Evolutionary conservation across 2,888 invertebrate genomes (phyloP), one percentile per base, ranked within the genome.

Genomic region (Latrodectus hesperus): DNA sequence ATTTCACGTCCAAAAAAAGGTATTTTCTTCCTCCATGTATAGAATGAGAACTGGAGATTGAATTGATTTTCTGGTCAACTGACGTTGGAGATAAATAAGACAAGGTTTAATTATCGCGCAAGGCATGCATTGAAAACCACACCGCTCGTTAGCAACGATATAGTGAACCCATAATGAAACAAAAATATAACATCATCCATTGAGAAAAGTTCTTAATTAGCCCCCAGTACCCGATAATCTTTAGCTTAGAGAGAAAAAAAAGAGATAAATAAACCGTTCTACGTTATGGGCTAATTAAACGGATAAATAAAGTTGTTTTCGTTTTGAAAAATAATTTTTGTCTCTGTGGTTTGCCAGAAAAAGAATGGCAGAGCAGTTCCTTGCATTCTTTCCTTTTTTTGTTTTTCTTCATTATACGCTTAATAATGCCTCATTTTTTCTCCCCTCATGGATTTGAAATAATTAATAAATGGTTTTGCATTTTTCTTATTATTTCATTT

Each of bases 261-360:
- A 26, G 16, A 73, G 51, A 81, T 51, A 81, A 73, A 81, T 53
- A 73, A 68, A 55, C 78, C 53, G 22, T 67, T 65, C 38, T 52
- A 73, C 73, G 64, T 81, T 73, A 81, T 73, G 73, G 72, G 53
- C 72, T 81, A 81, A 81, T 81, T 81, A 81, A n/a, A 81, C 72
- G 80, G 73, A 81, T 64, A 81, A 81, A 81, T 73, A 81, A 72
- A 51, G 73, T 72, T 65, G 72, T 51, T 72, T 53, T 9, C 51
- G 65, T 72, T 81, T 73, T 38, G 72, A 65, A 26, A 16, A 64
- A 76, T 17, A 53, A 68, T 68, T 68, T 65, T 73, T 81, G 65
- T 51, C 17, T 26, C 22, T 53, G 67, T 26, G n/a, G 53, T 73
- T 22, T 12, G 22, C 26, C n/a, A 22, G 17, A 22, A 73, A 38